Evolutionary conservation across 1,140 invertebrate genomes (phyloP).

Genomic region (Neodiprion fabricii): DNA sequence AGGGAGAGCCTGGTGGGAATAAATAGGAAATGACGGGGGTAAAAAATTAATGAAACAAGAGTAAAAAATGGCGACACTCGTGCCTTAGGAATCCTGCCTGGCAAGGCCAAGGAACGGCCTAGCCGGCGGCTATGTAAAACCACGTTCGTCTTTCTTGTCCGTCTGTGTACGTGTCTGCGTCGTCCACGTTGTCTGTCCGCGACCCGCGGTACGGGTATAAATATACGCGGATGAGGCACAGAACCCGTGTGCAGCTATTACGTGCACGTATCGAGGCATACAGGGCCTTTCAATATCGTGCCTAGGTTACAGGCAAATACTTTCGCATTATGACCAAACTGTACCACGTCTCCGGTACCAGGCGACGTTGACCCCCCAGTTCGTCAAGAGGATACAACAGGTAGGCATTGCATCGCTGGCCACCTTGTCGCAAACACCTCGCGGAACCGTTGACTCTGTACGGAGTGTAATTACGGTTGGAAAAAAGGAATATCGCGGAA

Average conservation of each 20-base stretch:
- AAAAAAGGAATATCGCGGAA: neutral
- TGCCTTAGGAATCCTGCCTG: slow-evolving; percentile 39
- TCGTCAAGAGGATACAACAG: too few relatives aligned
- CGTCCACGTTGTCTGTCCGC: neutral
- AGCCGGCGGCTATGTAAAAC: slow-evolving; percentile 39
- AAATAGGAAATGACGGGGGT: neutral
- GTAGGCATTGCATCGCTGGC: too few relatives aligned
- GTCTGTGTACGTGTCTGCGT: slow-evolving; percentile 35
- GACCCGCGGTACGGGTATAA: neutral
- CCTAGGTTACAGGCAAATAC: too few relatives aligned
- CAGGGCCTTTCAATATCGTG: too few relatives aligned
- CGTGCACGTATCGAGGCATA: too few relatives aligned
- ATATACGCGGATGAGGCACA: too few relatives aligned
- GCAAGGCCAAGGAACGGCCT: slow-evolving; percentile 49
- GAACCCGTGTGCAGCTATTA: too few relatives aligned
- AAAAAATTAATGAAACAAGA: slow-evolving; percentile 14
- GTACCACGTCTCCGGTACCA: too few relatives aligned
- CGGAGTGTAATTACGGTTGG: neutral
- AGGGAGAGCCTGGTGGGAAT: neutral
- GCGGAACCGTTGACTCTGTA: too few relatives aligned
- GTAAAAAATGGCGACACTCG: slow-evolving; percentile 12
- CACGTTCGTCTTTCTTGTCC: slow-evolving; percentile 15
- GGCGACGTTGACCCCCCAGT: too few relatives aligned
- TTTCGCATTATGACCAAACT: too few relatives aligned
- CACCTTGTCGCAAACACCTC: too few relatives aligned